Percentiles rank a stretch among this genome's conserved stretches.
Evolutionary conservation across 1,140 invertebrate genomes (phyloP).

Genomic region (Solen grandis): DNA sequence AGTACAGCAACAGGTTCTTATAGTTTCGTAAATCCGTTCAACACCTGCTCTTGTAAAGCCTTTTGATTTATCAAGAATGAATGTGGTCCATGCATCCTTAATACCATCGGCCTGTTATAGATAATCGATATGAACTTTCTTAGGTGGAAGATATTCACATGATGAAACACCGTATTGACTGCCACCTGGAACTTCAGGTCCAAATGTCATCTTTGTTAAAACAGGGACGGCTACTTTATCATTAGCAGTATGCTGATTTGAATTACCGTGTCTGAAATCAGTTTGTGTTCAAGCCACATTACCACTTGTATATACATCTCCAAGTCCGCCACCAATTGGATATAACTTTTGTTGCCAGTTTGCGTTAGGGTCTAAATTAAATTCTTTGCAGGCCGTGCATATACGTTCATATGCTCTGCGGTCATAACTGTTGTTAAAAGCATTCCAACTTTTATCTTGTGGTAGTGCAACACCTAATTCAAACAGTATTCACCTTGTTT

Average conservation of each 20-base stretch:
- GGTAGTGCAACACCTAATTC: constrained; percentile 20
- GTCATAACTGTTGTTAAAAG: constrained; percentile 24
- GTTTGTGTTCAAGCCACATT: too few species aligned
- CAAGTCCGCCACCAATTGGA: too few species aligned
- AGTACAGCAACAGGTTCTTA: constrained; percentile 15
- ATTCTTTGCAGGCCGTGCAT: constrained; percentile 42
- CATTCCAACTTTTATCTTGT: too few species aligned
- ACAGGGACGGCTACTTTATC: neutral
- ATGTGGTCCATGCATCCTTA: too few species aligned
- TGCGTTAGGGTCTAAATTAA: constrained; percentile 25
- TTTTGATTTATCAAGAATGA: too few species aligned
- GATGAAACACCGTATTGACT: too few species aligned
- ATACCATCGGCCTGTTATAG: too few species aligned
- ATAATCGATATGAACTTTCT: too few species aligned
- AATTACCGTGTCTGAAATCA: too few species aligned
- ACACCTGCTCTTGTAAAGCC: too few species aligned
- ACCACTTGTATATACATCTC: too few species aligned
- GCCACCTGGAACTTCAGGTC: constrained; percentile 3
- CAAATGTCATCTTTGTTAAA: constrained; percentile 9
- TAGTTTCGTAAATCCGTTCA: constrained; percentile 14
- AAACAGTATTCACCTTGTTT: constrained; percentile 25
- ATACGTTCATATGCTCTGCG: constrained; percentile 14
- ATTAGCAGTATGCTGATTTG: neutral
- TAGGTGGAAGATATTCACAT: too few species aligned
- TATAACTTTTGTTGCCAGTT: constrained; percentile 37